Evolutionary conservation across 2,797 vertebrate species (phyloP), one percentile per base, ranked within the genome.

Genomic region (Acomys russatus): DNA sequence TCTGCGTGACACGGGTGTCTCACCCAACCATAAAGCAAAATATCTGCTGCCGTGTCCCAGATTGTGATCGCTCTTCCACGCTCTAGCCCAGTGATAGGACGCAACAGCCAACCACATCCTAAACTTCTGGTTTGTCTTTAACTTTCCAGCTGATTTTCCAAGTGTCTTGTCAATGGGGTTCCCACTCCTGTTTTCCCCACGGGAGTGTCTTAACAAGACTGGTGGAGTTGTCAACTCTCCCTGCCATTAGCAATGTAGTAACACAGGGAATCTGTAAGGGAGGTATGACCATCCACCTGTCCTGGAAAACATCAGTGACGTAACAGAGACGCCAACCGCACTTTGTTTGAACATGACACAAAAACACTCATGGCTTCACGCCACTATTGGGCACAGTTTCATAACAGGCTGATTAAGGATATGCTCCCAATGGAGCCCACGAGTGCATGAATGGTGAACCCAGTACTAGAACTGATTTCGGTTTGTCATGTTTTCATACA

Each of bases 321-420:
- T 51, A 82, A 98, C 95, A 97, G 95, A 97, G 96, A 95, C 90
- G 92, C 79, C 95, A 97, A 97, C 96, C 97, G 97, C 97, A 92
- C 97, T 97, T 97, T 97, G 97, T 97, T 94, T 70, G 66, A 91
- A 97, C 96, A 95, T 56, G 95, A 95, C 87, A 97, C 94, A 87
- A 96, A 92, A 96, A 94, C 79, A 94, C 77, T 78, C 94, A 70
- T 91, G 96, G 96, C 96, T 92, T 89, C 78, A 66, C 6, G 82
- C 95, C 97, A 97, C 82, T 38, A 23, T 5, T 86, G 90, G 95
- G 92, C 88, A n/a, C 44, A 49, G 94, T 91, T 94, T 94, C 83
- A n/a, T 54, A 96, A 93, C 54, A 96, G 88, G 54, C 92, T 6
- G 63, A 79, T 66, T 11, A 44, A 91, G n/a, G 89, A 77, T 70